A percentile compares a stretch with the other conserved stretches of the same genome.
Evolutionary conservation across 2,113 vertebrate genomes (phyloP).

Genomic region (Delphinus delphis): DNA sequence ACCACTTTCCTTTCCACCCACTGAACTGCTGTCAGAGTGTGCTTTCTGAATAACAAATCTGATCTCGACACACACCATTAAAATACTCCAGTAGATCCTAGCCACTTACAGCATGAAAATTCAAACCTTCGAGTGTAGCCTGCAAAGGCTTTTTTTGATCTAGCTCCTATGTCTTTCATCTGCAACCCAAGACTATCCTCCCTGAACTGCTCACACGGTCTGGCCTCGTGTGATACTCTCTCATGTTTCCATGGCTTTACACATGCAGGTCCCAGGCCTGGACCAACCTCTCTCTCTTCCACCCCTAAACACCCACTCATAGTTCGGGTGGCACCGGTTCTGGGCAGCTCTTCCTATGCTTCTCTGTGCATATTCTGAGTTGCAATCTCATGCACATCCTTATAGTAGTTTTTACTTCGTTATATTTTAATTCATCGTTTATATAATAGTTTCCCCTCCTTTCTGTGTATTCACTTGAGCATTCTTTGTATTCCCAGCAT

Average conservation of each 20-base stretch:
- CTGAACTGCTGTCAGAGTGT: slow-evolving; percentile 68
- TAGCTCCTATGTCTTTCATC: slow-evolving; percentile 17
- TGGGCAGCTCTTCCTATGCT: background rate
- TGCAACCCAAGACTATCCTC: background rate
- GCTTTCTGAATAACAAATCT: slow-evolving; percentile 76
- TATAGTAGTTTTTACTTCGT: background rate
- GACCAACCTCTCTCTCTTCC: background rate
- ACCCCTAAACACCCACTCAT: background rate
- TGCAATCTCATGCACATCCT: background rate
- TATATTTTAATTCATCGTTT: slow-evolving; percentile 49
- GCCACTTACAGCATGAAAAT: slow-evolving; percentile 56
- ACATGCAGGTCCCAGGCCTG: background rate
- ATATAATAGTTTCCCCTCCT: slow-evolving; percentile 27
- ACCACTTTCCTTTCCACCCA: slow-evolving; percentile 75
- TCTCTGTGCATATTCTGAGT: background rate
- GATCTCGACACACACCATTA: slow-evolving; percentile 68
- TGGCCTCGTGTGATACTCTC: background rate
- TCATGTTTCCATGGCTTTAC: background rate
- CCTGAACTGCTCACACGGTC: background rate
- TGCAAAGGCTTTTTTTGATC: slow-evolving; percentile 20
- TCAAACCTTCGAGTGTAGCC: background rate
- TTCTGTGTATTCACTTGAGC: slow-evolving; percentile 54
- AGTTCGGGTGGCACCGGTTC: background rate
- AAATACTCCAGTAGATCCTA: slow-evolving; percentile 62
- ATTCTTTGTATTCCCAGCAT: slow-evolving; percentile 61